phyloP scores from a whole-genome alignment of 2,113 vertebrate species.

The Lophius piscatorius region DNA sequence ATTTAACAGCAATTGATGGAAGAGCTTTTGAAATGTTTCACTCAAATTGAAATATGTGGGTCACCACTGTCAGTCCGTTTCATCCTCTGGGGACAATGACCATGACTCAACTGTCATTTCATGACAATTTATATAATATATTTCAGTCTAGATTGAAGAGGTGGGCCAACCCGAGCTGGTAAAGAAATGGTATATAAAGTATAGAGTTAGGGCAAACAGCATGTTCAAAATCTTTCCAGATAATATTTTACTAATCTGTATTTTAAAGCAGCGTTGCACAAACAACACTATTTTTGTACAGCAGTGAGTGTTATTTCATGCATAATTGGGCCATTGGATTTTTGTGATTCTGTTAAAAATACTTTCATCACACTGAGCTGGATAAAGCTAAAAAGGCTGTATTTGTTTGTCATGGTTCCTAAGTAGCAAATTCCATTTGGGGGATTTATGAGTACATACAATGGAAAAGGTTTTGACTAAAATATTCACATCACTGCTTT shows the following conservation, averaged over 20 bases:
- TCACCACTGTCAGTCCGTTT: not conserved
- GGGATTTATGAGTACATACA: slow-evolving; percentile 5
- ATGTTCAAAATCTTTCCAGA: not conserved
- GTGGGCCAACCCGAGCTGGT: no score
- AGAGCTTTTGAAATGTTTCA: no score
- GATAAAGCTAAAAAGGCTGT: no score
- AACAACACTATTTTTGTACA: not conserved
- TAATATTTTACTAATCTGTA: not conserved
- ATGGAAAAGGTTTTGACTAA: not conserved
- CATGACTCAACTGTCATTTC: not conserved
- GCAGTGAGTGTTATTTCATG: slow-evolving; percentile 1
- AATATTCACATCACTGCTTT: not conserved
- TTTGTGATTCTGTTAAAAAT: not conserved
- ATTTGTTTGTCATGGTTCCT: slow-evolving; percentile 6
- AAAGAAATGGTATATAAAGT: no score
- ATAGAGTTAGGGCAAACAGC: no score
- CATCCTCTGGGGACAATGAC: not conserved
- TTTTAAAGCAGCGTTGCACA: not conserved
- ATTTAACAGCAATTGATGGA: no score
- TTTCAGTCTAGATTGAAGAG: no score
- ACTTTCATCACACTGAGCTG: not conserved
- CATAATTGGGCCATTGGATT: slow-evolving; percentile 1
- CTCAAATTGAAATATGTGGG: no score
- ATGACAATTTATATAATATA: no score
- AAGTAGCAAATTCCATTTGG: slow-evolving; percentile 3